These are phyloP conservation scores for Bovichtus variegatus DNA, from an alignment of 2,797 vertebrate genomes.

Conservation along the genomic window DNA sequence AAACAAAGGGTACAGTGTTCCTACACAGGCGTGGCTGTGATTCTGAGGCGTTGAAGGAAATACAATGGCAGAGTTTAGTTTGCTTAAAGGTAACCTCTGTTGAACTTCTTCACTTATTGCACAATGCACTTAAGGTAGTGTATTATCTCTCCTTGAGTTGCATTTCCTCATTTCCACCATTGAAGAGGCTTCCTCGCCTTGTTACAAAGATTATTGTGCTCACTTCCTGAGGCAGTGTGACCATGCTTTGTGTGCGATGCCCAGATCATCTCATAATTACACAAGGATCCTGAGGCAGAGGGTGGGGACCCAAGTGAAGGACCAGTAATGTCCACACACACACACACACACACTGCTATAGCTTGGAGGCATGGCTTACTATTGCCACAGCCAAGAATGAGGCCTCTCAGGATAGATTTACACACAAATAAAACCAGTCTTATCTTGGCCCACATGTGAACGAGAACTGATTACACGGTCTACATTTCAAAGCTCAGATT, in stretches of 20 bases:
- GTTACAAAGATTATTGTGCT: conserved; percentile 81
- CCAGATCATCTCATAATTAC: conserved; percentile 83
- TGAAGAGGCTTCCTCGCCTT: conserved; percentile 63
- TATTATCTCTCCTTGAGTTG: conserved; percentile 55
- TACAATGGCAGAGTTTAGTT: conserved; percentile 29
- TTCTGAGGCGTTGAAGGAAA: conserved; percentile 17
- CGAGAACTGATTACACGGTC: conserved; percentile 80
- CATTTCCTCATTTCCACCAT: conserved; percentile 61
- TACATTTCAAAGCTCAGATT: conserved; percentile 80
- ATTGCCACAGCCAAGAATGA: conserved; percentile 75
- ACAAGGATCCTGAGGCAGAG: conserved; percentile 76
- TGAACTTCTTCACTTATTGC: conserved; percentile 33
- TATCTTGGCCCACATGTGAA: conserved; percentile 81
- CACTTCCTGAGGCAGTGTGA: conserved; percentile 76
- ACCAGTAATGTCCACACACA: conserved; percentile 73
- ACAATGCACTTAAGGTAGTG: conserved; percentile 44
- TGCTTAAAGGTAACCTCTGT: conserved; percentile 28
- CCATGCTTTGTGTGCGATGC: conserved; percentile 77
- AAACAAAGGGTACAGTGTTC: conserved; percentile 45
- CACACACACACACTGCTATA: conserved; percentile 38
- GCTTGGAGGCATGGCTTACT: conserved; percentile 76
- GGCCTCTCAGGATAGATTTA: conserved; percentile 82
- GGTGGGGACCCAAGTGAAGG: conserved; percentile 76
- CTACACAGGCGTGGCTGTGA: neutral
- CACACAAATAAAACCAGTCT: conserved; percentile 81